These are phyloP conservation scores for Tipula unca DNA, from an alignment of 2,888 invertebrate genomes.

Conservation along the genomic window DNA sequence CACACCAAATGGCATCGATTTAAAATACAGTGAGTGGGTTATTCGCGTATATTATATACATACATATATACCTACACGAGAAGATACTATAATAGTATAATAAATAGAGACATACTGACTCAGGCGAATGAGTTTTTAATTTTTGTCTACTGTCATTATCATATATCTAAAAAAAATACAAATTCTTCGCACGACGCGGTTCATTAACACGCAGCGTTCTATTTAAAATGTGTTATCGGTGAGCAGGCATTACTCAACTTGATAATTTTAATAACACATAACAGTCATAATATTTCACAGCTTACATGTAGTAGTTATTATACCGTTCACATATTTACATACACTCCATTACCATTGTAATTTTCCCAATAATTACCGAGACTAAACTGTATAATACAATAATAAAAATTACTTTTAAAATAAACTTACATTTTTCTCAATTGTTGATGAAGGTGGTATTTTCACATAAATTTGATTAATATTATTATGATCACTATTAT, in stretches of 20 bases:
- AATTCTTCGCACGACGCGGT: background rate
- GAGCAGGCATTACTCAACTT: background rate
- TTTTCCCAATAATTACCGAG: background rate
- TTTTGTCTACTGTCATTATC: background rate
- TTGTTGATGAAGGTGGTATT: background rate
- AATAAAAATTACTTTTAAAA: background rate
- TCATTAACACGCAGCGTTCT: background rate
- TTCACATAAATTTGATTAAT: background rate
- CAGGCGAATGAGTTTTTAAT: background rate
- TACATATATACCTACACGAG: background rate
- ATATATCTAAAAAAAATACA: background rate
- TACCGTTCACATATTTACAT: background rate
- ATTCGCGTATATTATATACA: background rate
- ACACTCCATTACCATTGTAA: background rate
- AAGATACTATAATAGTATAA: background rate
- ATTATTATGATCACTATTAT: conserved; percentile 17
- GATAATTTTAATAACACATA: background rate
- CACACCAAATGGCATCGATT: background rate
- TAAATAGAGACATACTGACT: background rate
- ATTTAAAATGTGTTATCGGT: background rate
- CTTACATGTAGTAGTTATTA: too few relatives aligned
- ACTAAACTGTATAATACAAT: background rate
- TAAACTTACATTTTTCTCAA: background rate
- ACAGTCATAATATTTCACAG: background rate
- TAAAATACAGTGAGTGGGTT: background rate